Evolutionary conservation across 1,140 invertebrate genomes (phyloP), one percentile per base, ranked within the genome.

Genomic region (Drosophila kikkawai): DNA sequence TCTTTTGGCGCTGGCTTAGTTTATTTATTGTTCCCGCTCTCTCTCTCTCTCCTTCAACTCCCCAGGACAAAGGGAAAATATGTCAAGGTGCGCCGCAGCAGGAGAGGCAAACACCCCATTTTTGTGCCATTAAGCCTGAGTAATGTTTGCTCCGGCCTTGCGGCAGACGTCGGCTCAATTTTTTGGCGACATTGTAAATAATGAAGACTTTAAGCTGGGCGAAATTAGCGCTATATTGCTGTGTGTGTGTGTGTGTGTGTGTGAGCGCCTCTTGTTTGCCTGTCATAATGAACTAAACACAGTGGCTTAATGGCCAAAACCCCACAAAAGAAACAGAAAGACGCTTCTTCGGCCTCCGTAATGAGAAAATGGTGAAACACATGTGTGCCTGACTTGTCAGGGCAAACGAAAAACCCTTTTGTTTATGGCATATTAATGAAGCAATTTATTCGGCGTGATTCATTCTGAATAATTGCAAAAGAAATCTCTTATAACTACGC

Each of bases 121-220:
- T 41, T 51, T 56, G 53, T 12, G 26, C 57, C 67, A 70, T 82
- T 90, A 88, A 88, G 81, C 84, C 80, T 88, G 84, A 88, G 74
- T 84, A 90, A 88, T 88, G 84, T 81, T 79, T 80, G 64, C 53
- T 80, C 53, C 44, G 84, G 76, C 80, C 76, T 83, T 87, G 77
- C 47, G 74, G 66, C 84, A 78, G 85, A 58, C 74, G 68, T 75
- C 71, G 77, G 73, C 84, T 84, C 85, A 81, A 70, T 87, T 78
- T 85, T 86, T 80, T 77, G 84, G 58, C 57, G 58, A 58, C 84
- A 83, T 80, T 87, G 84, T 87, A 90, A 84, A 84, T 88, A 88
- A 88, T 84, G 84, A 90, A 88, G 84, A 88, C 85, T 90, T 88
- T 90, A 88, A 88, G 85, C 81, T 83, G 58, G 76, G 68, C 11